These are phyloP conservation scores for Coregonus suidteri DNA, from an alignment of 2,797 vertebrate genomes.

Conservation along the genomic window DNA sequence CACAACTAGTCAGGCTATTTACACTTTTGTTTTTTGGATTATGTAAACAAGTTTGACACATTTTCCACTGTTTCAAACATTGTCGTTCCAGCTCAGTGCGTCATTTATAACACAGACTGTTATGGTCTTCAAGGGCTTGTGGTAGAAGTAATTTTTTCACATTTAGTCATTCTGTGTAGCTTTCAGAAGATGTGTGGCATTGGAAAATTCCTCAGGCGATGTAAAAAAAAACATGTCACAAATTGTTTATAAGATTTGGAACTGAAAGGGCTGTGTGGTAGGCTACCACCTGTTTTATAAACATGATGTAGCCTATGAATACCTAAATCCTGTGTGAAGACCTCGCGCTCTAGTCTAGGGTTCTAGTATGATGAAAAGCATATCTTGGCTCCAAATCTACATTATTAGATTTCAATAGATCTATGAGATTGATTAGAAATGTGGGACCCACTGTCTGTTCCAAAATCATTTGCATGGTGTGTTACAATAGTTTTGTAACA, in stretches of 20 bases:
- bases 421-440: not conserved
- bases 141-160: not conserved
- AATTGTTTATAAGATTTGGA: no score
- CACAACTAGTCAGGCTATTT: not conserved
- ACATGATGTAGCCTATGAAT: no score
- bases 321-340: no score
- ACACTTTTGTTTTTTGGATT: not conserved
- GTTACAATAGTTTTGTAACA: not conserved
- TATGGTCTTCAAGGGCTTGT: not conserved
- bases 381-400: not conserved
- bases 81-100: not conserved
- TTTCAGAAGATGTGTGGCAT: no score
- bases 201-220: no score
- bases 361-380: no score
- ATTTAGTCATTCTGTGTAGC: not conserved
- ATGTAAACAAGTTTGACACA: not conserved
- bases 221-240: no score
- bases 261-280: no score
- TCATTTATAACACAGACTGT: not conserved
- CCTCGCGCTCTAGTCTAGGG: no score
- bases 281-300: no score
- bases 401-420: not conserved
- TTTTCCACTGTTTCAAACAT: not conserved
- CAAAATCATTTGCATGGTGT: not conserved
- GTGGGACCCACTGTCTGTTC: not conserved